Conservation (phyloP, 2,797 vertebrate species). For the Tapirus indicus region DNA sequence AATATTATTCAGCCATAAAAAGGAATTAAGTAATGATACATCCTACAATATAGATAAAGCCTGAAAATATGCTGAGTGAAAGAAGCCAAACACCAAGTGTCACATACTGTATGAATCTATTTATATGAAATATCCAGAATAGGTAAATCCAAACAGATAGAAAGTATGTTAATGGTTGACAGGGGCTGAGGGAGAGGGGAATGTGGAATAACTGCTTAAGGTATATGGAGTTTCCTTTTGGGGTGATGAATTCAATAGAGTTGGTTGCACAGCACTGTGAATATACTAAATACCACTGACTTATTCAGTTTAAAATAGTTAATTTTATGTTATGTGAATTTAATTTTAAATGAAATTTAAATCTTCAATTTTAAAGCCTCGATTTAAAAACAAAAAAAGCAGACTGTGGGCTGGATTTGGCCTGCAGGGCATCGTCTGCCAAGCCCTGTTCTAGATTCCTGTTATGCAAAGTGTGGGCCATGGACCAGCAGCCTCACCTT, state of each 20-base stretch:
- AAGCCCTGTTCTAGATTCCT: neutral
- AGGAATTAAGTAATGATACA: neutral
- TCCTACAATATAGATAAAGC: neutral
- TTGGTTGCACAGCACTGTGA: neutral
- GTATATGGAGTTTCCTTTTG: neutral
- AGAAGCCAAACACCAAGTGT: neutral
- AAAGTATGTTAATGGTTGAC: neutral
- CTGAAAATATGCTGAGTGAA: neutral
- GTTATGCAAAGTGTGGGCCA: neutral
- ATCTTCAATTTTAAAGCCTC: neutral
- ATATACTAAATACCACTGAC: neutral
- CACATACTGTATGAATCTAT: too few species aligned
- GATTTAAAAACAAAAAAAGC: neutral
- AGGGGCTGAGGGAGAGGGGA: neutral
- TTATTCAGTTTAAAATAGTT: neutral
- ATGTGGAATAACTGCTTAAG: neutral
- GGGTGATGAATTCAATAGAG: neutral
- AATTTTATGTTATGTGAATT: neutral
- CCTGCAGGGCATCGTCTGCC: fast-evolving
- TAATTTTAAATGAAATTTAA: neutral
- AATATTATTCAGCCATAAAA: neutral
- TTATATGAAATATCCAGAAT: fast-evolving
- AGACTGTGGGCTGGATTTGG: neutral
- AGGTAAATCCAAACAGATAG: neutral
- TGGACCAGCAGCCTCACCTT: neutral